Percentiles rank a stretch among this genome's conserved stretches.
These are phyloP conservation scores for Dexiosoma caninum DNA, from an alignment of 2,888 invertebrate genomes.

Conservation along the genomic window DNA sequence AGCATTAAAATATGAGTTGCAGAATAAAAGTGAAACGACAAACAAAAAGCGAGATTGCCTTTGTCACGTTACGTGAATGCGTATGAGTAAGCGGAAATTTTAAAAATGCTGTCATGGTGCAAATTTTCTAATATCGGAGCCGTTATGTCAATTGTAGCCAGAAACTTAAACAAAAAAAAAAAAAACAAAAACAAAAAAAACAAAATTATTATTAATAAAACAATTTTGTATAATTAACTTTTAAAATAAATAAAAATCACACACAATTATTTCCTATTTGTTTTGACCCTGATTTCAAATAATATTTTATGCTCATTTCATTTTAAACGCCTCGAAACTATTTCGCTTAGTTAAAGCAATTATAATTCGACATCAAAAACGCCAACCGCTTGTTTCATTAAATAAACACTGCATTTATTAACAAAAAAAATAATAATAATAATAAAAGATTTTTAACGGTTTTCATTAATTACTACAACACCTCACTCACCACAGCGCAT, in stretches of 20 bases:
- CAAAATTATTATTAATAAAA: background rate
- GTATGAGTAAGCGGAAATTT: constrained; percentile 8
- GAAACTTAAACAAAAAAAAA: too few species aligned
- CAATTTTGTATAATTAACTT: background rate
- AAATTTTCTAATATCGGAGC: background rate
- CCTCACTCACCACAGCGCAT: too few species aligned
- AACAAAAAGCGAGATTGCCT: background rate
- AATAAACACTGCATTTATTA: constrained; percentile 17
- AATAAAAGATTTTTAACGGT: constrained; percentile 54
- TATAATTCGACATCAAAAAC: constrained; percentile 24
- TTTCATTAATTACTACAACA: constrained; percentile 53
- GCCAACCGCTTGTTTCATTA: constrained; percentile 2
- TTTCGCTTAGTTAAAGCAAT: background rate
- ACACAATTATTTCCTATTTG: constrained; percentile 18
- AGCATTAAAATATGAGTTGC: background rate
- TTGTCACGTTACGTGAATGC: background rate
- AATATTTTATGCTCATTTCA: background rate
- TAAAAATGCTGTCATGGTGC: background rate
- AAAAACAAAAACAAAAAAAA: too few species aligned
- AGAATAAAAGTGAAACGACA: background rate
- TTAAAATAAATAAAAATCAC: background rate
- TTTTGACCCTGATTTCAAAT: constrained; percentile 13
- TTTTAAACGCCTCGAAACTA: background rate
- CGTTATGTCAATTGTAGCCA: too few species aligned
- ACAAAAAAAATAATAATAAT: constrained; percentile 2